Percentiles rank a stretch among this genome's conserved stretches.
Evolutionary conservation across 1,140 invertebrate genomes (phyloP).

Genomic region (Eupeodes corollae): DNA sequence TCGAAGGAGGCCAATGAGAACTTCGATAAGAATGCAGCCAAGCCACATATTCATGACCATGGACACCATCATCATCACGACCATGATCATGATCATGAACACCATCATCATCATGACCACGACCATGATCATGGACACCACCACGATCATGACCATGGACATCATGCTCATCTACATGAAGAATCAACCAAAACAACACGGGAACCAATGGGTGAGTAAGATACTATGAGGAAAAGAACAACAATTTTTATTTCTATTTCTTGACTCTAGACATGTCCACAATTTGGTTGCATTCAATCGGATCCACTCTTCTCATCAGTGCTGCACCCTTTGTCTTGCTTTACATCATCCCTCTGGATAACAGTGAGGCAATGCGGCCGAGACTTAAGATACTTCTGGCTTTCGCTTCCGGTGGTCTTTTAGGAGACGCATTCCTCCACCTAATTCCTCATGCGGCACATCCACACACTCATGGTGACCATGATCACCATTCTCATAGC

Average conservation of each 20-base stretch:
- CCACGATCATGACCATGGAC: conserved; percentile 20
- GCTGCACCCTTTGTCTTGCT: conserved; percentile 87
- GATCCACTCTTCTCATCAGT: conserved; percentile 86
- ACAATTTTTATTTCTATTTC: conserved; percentile 1
- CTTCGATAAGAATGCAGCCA: conserved; percentile 18
- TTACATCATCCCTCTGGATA: conserved; percentile 86
- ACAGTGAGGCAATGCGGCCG: conserved; percentile 69
- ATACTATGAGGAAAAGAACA: neutral
- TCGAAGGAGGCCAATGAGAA: conserved; percentile 55
- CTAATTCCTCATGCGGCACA: conserved; percentile 83
- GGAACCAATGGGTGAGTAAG: neutral
- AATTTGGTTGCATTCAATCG: conserved; percentile 72
- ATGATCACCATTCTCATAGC: conserved; percentile 45
- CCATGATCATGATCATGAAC: conserved; percentile 12
- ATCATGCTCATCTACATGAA: conserved; percentile 9
- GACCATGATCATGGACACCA: conserved; percentile 14
- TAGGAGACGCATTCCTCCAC: conserved; percentile 94
- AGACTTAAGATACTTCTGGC: conserved; percentile 72
- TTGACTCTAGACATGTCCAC: conserved; percentile 33
- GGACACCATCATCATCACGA: conserved; percentile 24
- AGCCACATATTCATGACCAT: conserved; percentile 25
- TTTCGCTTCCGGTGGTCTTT: conserved; percentile 87
- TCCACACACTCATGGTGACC: conserved; percentile 42
- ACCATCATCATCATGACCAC: conserved; percentile 11
- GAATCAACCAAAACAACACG: conserved; percentile 6